Conservation (phyloP, 2,113 vertebrate species). For the Tretioscincus oriximinensis region DNA sequence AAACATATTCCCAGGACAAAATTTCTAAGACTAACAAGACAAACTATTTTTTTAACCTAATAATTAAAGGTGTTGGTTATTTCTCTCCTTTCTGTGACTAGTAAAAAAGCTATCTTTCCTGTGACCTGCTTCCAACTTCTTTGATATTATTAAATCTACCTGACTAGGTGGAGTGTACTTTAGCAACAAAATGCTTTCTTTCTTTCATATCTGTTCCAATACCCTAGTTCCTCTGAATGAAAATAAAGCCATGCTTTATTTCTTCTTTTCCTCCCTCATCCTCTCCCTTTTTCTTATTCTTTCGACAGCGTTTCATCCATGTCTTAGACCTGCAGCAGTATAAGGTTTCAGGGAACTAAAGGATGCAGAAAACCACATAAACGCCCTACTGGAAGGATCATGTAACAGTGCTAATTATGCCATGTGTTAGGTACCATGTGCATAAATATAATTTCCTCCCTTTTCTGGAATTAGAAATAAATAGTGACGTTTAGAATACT, state of each 20-base stretch:
- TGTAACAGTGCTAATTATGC: neutral
- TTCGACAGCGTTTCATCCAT: neutral
- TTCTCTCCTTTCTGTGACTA: too few relatives aligned
- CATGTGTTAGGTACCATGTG: too few relatives aligned
- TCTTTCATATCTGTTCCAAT: neutral
- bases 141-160: neutral
- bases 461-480: neutral
- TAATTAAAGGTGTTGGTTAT: neutral
- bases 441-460: neutral
- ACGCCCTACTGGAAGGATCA: neutral
- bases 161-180: neutral
- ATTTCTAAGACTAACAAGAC: neutral
- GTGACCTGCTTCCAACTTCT: neutral
- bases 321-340: neutral
- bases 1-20: neutral
- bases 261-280: neutral
- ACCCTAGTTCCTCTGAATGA: neutral
- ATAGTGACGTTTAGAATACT: neutral
- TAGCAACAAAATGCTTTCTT: neutral
- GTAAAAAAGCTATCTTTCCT: neutral
- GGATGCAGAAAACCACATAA: neutral
- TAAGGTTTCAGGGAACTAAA: conserved; percentile 2
- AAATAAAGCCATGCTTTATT: neutral
- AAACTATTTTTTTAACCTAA: neutral
- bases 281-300: neutral